phyloP scores from a whole-genome alignment of 1,140 invertebrate species.

The Drosophila arizonae region DNA sequence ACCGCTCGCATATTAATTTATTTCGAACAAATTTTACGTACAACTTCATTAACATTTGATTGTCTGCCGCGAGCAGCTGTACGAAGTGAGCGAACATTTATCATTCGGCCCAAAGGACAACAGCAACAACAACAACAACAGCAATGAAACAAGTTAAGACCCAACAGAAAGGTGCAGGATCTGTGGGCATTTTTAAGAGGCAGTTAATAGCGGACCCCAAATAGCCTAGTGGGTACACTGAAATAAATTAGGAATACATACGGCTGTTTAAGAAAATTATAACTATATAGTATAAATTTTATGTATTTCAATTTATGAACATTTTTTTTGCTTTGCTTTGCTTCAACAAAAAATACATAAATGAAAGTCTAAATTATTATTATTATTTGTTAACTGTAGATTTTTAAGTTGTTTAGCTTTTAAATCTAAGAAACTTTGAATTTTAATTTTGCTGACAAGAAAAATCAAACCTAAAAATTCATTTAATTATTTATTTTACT shows the following conservation, averaged over 20 bases:
- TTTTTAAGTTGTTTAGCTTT: too few relatives aligned
- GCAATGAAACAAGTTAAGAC: slow-evolving; percentile 74
- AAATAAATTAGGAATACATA: not conserved
- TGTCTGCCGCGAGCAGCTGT: slow-evolving; percentile 55
- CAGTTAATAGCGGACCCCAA: not conserved
- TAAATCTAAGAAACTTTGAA: too few relatives aligned
- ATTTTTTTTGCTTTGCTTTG: too few relatives aligned
- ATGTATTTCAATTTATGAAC: too few relatives aligned
- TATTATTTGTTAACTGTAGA: too few relatives aligned
- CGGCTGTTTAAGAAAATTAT: too few relatives aligned
- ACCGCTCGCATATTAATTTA: slow-evolving; percentile 35
- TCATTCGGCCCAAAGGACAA: slow-evolving; percentile 35
- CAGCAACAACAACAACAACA: not conserved
- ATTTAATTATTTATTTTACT: too few relatives aligned
- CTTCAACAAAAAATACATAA: too few relatives aligned
- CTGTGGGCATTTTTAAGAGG: slow-evolving; percentile 20
- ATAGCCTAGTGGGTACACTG: not conserved
- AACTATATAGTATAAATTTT: too few relatives aligned
- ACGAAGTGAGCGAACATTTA: slow-evolving; percentile 52
- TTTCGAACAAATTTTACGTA: slow-evolving; percentile 29
- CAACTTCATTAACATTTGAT: slow-evolving; percentile 71
- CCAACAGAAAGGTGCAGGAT: slow-evolving; percentile 57
- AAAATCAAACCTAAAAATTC: too few relatives aligned
- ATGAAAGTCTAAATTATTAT: too few relatives aligned
- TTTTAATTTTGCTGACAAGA: too few relatives aligned